A percentile compares a stretch with the other conserved stretches of the same genome.
phyloP scores from a whole-genome alignment of 2,113 vertebrate genomes.

The Penelope pileata region DNA sequence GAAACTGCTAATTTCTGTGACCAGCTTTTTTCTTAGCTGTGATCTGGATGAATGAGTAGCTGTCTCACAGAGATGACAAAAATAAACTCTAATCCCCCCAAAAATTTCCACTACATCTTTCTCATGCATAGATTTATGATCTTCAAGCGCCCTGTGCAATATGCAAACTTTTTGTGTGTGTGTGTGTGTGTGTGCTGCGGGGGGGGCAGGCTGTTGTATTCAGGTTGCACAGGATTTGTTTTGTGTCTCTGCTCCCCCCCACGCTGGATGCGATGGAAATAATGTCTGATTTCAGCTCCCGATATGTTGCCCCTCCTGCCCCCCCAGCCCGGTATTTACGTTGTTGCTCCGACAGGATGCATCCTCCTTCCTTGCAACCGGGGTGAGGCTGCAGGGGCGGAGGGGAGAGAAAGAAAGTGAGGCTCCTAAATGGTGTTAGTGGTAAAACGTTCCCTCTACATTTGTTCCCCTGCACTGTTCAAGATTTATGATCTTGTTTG shows the following conservation, averaged over 20 bases:
- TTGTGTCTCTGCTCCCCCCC: slow-evolving; percentile 23
- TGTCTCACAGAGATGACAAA: slow-evolving; percentile 99
- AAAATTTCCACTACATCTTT: slow-evolving; percentile 97
- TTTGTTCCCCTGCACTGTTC: slow-evolving; percentile 67
- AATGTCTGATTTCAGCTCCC: slow-evolving; percentile 46
- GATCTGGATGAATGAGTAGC: slow-evolving; percentile 99
- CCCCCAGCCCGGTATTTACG: slow-evolving; percentile 20
- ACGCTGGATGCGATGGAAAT: slow-evolving; percentile 47
- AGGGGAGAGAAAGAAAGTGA: slow-evolving; percentile 48
- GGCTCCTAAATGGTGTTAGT: slow-evolving; percentile 60
- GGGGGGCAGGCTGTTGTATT: slow-evolving; percentile 63
- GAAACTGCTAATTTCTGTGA: slow-evolving; percentile 99
- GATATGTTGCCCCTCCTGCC: neutral
- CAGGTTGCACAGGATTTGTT: slow-evolving; percentile 66
- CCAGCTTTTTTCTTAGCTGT: slow-evolving; percentile 99
- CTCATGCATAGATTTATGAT: slow-evolving; percentile 91
- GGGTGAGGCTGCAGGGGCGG: slow-evolving; percentile 41
- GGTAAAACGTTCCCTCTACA: slow-evolving; percentile 59
- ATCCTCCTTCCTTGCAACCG: slow-evolving; percentile 55
- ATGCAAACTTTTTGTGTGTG: slow-evolving; percentile 87
- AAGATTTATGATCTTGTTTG: slow-evolving; percentile 79
- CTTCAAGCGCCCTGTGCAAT: slow-evolving; percentile 87
- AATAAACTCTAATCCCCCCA: slow-evolving; percentile 91
- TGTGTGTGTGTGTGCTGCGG: slow-evolving; percentile 27
- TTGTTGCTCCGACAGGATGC: slow-evolving; percentile 53